phyloP scores from a whole-genome alignment of 2,797 vertebrate genomes.

The Aldrovandia affinis region DNA sequence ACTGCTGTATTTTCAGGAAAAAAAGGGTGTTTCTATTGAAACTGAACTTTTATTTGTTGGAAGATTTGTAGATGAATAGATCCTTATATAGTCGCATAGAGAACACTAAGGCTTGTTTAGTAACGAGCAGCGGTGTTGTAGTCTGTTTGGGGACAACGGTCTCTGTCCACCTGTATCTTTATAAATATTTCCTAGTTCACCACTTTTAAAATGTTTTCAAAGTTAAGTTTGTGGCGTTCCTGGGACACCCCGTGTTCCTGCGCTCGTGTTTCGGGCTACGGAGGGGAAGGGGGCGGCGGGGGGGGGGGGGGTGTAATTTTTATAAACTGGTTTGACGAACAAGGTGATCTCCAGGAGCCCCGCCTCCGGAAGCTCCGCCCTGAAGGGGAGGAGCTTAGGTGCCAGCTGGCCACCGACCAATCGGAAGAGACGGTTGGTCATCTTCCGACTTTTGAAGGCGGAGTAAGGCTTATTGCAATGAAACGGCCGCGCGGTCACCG shows the following conservation, averaged over 20 bases:
- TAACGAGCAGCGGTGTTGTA: conserved; percentile 81
- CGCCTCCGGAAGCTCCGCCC: conserved; percentile 54
- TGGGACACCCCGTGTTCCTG: conserved; percentile 80
- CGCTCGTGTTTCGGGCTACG: conserved; percentile 71
- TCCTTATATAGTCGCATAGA: conserved; percentile 98
- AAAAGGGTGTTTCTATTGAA: conserved; percentile 99
- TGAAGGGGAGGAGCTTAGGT: conserved; percentile 61
- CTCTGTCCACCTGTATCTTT: conserved; percentile 89
- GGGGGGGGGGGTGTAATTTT: too few relatives aligned
- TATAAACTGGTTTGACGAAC: too few relatives aligned
- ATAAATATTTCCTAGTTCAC: conserved; percentile 89
- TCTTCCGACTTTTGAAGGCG: conserved; percentile 41
- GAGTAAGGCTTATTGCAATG: background rate
- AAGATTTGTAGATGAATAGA: conserved; percentile 99
- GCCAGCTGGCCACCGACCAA: conserved; percentile 44
- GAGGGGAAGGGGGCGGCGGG: conserved; percentile 81
- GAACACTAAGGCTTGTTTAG: conserved; percentile 98
- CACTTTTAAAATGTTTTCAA: conserved; percentile 86
- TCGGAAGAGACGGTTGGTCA: conserved; percentile 31
- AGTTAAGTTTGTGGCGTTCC: conserved; percentile 72
- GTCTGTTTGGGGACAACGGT: conserved; percentile 74
- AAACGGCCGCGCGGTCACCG: conserved; percentile 42
- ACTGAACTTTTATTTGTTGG: conserved; percentile 98
- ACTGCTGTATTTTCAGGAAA: conserved; percentile 99
- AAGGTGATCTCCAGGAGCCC: too few relatives aligned